Evolutionary conservation across 1,140 invertebrate genomes (phyloP).

Genomic region (Zophobas atratus): DNA sequence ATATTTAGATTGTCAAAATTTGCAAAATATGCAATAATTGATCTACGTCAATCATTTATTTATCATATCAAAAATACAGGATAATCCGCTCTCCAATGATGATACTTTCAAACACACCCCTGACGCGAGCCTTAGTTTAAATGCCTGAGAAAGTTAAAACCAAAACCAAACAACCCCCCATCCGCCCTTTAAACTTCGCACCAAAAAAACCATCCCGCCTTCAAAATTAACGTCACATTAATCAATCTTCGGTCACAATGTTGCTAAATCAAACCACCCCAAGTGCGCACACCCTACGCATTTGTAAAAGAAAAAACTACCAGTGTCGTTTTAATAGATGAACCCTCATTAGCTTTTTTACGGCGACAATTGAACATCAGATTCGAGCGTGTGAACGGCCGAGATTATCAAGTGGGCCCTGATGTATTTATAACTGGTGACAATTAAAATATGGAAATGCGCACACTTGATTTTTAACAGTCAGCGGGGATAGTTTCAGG

Average conservation of each 20-base stretch:
- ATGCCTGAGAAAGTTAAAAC: too few species aligned
- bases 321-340: slow-evolving; percentile 63
- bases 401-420: slow-evolving; percentile 58
- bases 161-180: neutral
- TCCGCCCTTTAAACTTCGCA: slow-evolving; percentile 14
- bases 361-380: slow-evolving; percentile 58
- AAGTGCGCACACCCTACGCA: slow-evolving; percentile 54
- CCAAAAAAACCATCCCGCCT: slow-evolving; percentile 57
- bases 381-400: slow-evolving; percentile 61
- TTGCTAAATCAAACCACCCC: slow-evolving; percentile 54
- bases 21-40: too few species aligned
- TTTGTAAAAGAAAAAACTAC: slow-evolving; percentile 58
- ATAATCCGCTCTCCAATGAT: too few species aligned
- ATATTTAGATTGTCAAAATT: too few species aligned
- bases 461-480: slow-evolving; percentile 27
- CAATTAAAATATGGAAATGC: slow-evolving; percentile 52
- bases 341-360: slow-evolving; percentile 63
- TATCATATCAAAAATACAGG: too few species aligned
- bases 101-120: too few species aligned
- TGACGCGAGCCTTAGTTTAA: too few species aligned
- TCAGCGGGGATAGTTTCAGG: neutral
- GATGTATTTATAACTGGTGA: slow-evolving; percentile 54
- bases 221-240: slow-evolving; percentile 62
- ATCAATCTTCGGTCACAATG: slow-evolving; percentile 60
- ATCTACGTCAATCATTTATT: too few species aligned